Conservation (phyloP, 2,113 vertebrate species). For the Sminthopsis crassicaudata region DNA sequence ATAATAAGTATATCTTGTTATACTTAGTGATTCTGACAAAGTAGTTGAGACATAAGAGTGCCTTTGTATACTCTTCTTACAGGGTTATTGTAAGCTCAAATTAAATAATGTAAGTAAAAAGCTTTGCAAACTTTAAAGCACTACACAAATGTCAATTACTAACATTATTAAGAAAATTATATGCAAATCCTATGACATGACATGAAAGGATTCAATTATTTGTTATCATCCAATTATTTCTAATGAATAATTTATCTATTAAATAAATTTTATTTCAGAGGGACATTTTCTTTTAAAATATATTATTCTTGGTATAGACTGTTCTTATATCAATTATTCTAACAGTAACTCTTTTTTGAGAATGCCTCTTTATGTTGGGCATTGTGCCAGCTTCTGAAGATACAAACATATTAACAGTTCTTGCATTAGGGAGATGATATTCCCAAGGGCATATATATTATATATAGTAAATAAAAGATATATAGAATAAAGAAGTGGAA, state of each 20-base stretch:
- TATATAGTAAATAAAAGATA: too few relatives aligned
- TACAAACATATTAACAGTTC: too few relatives aligned
- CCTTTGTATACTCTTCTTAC: neutral
- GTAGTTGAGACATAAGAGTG: neutral
- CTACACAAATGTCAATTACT: neutral
- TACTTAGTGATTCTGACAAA: neutral
- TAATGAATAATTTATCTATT: neutral
- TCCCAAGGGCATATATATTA: too few relatives aligned
- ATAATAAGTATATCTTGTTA: neutral
- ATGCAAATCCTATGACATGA: constrained; percentile 6
- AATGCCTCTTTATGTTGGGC: too few relatives aligned
- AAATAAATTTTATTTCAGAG: neutral
- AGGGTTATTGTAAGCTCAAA: neutral
- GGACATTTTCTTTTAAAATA: neutral
- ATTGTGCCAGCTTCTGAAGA: too few relatives aligned
- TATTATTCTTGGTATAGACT: neutral
- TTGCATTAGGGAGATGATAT: too few relatives aligned
- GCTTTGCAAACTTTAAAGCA: neutral
- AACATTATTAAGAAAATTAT: neutral
- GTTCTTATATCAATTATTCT: neutral
- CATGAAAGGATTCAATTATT: neutral
- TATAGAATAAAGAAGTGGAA: too few relatives aligned
- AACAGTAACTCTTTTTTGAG: too few relatives aligned
- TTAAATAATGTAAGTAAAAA: neutral
- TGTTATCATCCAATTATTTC: neutral